phyloP scores from a whole-genome alignment of 1,140 invertebrate species.

The Polypedilum vanderplanki region DNA sequence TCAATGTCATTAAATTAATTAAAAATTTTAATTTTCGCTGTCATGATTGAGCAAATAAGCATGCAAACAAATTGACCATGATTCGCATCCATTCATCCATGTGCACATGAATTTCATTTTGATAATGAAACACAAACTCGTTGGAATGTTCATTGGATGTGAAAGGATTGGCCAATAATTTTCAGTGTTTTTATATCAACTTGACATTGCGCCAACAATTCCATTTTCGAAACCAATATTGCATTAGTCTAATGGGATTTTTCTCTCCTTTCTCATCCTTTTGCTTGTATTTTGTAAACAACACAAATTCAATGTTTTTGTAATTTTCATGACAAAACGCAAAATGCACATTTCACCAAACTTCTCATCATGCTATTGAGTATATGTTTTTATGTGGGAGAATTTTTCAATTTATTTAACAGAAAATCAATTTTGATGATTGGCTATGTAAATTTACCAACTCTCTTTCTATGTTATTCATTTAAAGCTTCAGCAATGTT shows the following conservation, averaged over 20 bases:
- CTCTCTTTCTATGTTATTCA: too few species aligned
- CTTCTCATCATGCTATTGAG: too few species aligned
- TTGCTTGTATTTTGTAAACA: too few species aligned
- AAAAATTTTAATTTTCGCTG: not conserved
- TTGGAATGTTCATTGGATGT: not conserved
- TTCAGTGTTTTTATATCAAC: not conserved
- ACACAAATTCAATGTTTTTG: too few species aligned
- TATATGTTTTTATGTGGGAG: not conserved
- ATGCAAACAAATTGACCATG: not conserved
- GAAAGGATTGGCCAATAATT: not conserved
- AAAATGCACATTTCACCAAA: not conserved
- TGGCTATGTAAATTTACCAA: too few species aligned
- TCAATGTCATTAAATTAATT: slow-evolving; percentile 8
- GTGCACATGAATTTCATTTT: not conserved
- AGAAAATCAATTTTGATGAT: too few species aligned
- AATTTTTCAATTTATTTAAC: not conserved
- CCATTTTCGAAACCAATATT: slow-evolving; percentile 2
- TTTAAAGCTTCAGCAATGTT: too few species aligned
- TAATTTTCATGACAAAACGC: not conserved
- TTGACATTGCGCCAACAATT: not conserved
- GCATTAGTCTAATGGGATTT: slow-evolving; percentile 21
- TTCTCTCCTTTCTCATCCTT: too few species aligned
- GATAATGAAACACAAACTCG: not conserved
- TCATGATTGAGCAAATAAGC: not conserved
- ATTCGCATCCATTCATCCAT: not conserved